Evolutionary conservation across 2,888 invertebrate species (phyloP), one percentile per base, ranked within the genome.

Genomic region (Lordiphosa fenestrarum): DNA sequence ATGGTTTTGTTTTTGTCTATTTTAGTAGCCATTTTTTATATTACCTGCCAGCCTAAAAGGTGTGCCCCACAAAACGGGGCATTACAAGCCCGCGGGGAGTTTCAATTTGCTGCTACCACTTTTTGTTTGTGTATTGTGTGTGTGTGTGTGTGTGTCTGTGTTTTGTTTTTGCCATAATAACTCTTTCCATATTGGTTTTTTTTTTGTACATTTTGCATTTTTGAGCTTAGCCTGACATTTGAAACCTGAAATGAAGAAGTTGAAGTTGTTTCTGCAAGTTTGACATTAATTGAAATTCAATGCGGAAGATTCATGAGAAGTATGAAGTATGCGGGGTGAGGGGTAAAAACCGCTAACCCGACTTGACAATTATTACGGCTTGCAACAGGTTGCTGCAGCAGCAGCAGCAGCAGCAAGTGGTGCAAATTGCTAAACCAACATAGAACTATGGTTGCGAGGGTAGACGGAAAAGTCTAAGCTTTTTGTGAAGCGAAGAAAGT

Each of bases 241-340:
- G 84, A 81, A 76, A 80, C 81, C 81, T 64, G 81, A 76, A 71
- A 69, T 61, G 65, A 38, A 39, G 44, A 63, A 63, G 55, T 51
- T 59, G 44, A 49, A 55, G 52, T 60, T 40, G 65, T 54, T 49
- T 42, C 37, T 44, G 51, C 39, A 53, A 41, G 55, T 50, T 54
- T 61, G 69, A 56, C 63, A 66, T 73, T 80, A 83, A 83, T 78
- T 82, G 86, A 80, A 84, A 86, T 84, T 81, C 84, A 85, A 86
- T 86, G 85, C 86, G 82, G 78, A 86, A 74, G 73, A 73, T 58
- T 53, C 42, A 56, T 21, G 30, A 21, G 25, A 15, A 25, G 21
- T 35, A 6, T n/a, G 9, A 47, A 12, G 12, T 2, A 33, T 6
- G 2, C 21, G 9, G 30, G 36, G 19, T 13, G 6, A 12, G 6